These are phyloP conservation scores for Calycopis cecrops DNA, from an alignment of 1,140 invertebrate genomes.

Conservation along the genomic window DNA sequence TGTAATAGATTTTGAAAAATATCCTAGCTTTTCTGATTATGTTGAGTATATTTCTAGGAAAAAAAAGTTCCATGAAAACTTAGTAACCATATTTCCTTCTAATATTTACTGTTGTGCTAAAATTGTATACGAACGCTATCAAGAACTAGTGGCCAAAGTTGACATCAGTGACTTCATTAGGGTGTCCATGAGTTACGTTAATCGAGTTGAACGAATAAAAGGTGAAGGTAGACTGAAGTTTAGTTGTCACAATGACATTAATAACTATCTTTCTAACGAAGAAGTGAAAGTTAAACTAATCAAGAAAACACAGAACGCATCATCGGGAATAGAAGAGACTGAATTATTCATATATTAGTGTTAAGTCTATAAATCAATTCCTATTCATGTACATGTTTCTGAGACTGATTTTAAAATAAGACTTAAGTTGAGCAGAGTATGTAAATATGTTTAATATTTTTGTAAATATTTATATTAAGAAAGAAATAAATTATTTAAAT, in stretches of 20 bases:
- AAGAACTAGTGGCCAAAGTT: slow-evolving; percentile 20
- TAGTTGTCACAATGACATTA: slow-evolving; percentile 21
- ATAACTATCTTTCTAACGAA: slow-evolving; percentile 18
- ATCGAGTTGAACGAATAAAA: slow-evolving; percentile 24
- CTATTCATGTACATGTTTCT: no score
- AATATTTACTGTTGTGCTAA: slow-evolving; percentile 15
- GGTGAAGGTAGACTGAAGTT: slow-evolving; percentile 23
- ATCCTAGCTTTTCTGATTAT: slow-evolving; percentile 27
- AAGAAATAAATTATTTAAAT: no score
- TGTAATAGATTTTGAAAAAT: slow-evolving; percentile 26
- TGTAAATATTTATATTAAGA: no score
- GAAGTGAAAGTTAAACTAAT: slow-evolving; percentile 22
- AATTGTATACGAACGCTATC: slow-evolving; percentile 21
- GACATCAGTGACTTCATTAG: slow-evolving; percentile 25
- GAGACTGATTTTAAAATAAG: no score
- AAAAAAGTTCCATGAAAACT: slow-evolving; percentile 23
- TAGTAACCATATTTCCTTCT: slow-evolving; percentile 27
- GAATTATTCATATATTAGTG: no score
- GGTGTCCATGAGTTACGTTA: slow-evolving; percentile 19
- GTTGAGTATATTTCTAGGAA: slow-evolving; percentile 28
- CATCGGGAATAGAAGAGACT: no score
- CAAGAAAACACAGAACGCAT: no score
- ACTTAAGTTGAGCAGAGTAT: no score
- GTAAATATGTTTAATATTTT: no score
- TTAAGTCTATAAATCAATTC: no score